Base-by-base conservation (phyloP, 2,797 vertebrate species). In the Xyrichtys novacula region DNA sequence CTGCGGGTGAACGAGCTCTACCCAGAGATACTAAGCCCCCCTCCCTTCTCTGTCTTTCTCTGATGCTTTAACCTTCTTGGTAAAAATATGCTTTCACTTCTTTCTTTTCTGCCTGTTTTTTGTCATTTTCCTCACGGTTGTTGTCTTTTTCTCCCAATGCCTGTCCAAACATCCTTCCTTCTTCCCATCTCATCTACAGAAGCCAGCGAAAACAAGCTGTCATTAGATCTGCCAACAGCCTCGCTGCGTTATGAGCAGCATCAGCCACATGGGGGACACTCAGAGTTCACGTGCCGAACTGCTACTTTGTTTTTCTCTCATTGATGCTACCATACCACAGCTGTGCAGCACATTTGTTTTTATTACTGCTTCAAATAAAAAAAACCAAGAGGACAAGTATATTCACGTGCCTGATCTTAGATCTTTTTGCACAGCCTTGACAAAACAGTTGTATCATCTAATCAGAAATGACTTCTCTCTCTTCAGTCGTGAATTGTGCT, bases 1-100 rank as follows among this genome's bases (percentile, higher is more conserved):
- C 90, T 93, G 84, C 73, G 88, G 89, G 85, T 88, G 81, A 89
- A 88, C 85, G 26, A 93, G 89, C 92, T 94, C 89, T 94, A 91
- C 93, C 93, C 91, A 86, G 92, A 92, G 91, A 94, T 93, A 92
- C 78, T 71, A 44, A 83, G 52, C 73, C 74, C 57, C 65, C 55
- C 57, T 25, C 62, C 59, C 26, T 43, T 26, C 40, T 68, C 70
- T 7, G 3, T 57, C 61, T 65, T 58, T 63, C 54, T 28, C 42
- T 32, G 31, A 26, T 17, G 43, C 43, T 75, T 78, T 53, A 29
- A 32, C 57, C 42, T 31, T 63, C 16, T 62, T 59, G 4, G 1
- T 69, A 74, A 53, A 59, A 22, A 38, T 69, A 57, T 52, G 7
- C 42, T 71, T 29, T 43, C 26, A 67, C n/a, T 54, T 28, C 74